Evolutionary conservation across 2,888 invertebrate species (phyloP), one percentile per base, ranked within the genome.

Genomic region (Drosophila histrio): DNA sequence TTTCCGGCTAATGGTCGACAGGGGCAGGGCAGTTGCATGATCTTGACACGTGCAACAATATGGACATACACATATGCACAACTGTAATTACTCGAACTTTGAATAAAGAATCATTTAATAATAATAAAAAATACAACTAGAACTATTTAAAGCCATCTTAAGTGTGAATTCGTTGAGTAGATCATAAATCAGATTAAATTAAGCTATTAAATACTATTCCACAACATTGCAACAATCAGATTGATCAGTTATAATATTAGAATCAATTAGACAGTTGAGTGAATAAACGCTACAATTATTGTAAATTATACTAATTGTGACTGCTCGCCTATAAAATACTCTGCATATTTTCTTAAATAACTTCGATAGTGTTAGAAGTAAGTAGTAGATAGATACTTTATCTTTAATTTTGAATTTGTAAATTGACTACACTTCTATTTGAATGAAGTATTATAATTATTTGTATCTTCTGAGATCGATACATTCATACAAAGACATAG

Each of bases 11-110:
- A 56, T 38, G 46, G 39, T 68, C 39, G 13, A 19, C 7, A 19
- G 30, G 3, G n/a, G 34, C 34, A 53, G 32, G 59, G 24, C 30
- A 54, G 17, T 32, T 39, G 58, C 54, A 60, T 50, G 44, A 46
- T 32, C 50, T 43, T 44, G 53, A 30, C 61, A 71, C 67, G 63
- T 61, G 74, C 32, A 60, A 6, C 19, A 46, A 8, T 15, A 15
- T 47, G n/a, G 4, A 17, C 28, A 17, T 36, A 24, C 15, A 7
- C 34, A 32, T 17, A 6, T 28, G 19, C 15, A 7, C 34, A 32
- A 11, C 3, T 28, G 19, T 32, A n/a, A 38, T 17, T 36, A 17
- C 8, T 3, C 13, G 7, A 19, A 13, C 24, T 9, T 26, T 5
- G 8, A n/a, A 26, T 26, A 26, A 8, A 26, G 6, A 6, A 7